phyloP scores from a whole-genome alignment of 2,113 vertebrate genomes.

The Brienomyrus brachyistius region DNA sequence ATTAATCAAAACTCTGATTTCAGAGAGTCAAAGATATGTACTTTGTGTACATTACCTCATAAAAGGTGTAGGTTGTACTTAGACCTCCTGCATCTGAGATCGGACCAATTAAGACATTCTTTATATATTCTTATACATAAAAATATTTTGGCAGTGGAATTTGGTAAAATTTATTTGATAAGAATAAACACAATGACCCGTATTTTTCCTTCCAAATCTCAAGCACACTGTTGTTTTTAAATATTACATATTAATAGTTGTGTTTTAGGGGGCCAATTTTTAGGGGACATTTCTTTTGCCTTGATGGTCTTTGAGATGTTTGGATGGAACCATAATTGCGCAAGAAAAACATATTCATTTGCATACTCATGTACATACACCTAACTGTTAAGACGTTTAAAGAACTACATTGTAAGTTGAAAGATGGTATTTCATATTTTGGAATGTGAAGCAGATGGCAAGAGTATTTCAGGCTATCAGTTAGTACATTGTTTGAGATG shows the following conservation, averaged over 20 bases:
- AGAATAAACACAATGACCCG: background rate
- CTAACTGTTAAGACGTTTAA: background rate
- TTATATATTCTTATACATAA: conserved; percentile 37
- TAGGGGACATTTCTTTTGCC: background rate
- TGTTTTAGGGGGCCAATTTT: conserved; percentile 21
- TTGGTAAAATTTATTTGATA: conserved; percentile 47
- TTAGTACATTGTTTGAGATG: conserved; percentile 12
- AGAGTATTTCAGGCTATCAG: background rate
- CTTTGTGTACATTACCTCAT: conserved; percentile 56
- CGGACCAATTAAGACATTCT: conserved; percentile 54
- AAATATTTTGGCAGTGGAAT: conserved; percentile 24
- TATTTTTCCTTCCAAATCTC: conserved; percentile 16
- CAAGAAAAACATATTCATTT: background rate
- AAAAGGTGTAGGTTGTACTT: conserved; percentile 47
- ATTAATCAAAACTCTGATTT: conserved; percentile 48
- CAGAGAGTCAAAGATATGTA: conserved; percentile 41
- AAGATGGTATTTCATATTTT: conserved; percentile 14
- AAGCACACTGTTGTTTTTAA: conserved; percentile 15
- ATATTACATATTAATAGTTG: conserved; percentile 11
- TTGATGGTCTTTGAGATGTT: background rate
- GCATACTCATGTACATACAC: background rate
- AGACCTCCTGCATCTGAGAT: conserved; percentile 51
- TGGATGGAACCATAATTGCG: background rate
- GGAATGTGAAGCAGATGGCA: background rate
- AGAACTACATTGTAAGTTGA: background rate